Evolutionary conservation across 2,113 vertebrate genomes (phyloP), one percentile per base, ranked within the genome.

Genomic region (Engystomops pustulosus): DNA sequence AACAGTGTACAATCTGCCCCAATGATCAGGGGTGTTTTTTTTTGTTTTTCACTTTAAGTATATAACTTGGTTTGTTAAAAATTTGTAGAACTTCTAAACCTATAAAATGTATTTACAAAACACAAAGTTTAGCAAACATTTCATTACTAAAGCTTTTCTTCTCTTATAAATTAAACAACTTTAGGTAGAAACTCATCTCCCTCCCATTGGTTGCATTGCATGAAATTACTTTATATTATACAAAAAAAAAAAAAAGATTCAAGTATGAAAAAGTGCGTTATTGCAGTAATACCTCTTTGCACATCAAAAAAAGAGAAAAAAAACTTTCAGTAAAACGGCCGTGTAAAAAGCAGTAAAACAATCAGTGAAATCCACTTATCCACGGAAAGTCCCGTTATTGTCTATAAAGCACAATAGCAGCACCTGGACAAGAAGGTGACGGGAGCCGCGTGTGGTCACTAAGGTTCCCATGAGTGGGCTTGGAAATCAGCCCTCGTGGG

Each of bases 271-370:
- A 98, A 98, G 96, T 96, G 96, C 97, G 96, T 98, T 96, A 97
- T 98, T 98, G 96, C 97, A 99, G 95, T 98, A 98, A 96, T 96
- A 97, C 97, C 96, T 97, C 94, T 96, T 96, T 96, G 95, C 94
- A 97, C 97, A 95, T 97, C 95, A 96, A 96, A 98, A n/a, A 97
- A 96, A 97, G 96, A 95, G 34, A 47, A 76, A 53, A 51, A 27
- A 55, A 36, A 96, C 96, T 97, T 95, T 96, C 94, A 96, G 94
- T 96, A 98, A 97, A 97, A 98, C 93, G 95, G 95, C 96, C 95
- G 89, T 92, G 87, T 92, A 90, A 92, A 91, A 92, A 91, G 86
- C 82, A 91, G 86, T 87, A 91, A 91, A 95, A 93, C 90, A 89
- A 92, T 91, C 92, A 94, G 90, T 92, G 93, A 92, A 91, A 91